phyloP scores from a whole-genome alignment of 2,113 vertebrate species.

The Catharus minimus region DNA sequence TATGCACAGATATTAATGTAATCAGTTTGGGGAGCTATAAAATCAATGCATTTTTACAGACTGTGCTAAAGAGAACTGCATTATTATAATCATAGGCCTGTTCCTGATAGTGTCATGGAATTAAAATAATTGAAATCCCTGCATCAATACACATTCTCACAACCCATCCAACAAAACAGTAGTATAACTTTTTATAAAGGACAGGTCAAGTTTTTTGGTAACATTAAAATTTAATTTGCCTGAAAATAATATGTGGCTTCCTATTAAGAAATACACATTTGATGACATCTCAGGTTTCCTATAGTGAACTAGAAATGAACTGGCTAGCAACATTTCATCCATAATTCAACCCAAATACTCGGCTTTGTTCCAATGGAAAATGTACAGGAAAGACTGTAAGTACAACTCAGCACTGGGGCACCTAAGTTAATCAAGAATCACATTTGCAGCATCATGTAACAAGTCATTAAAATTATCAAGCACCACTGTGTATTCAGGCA shows the following conservation, averaged over 20 bases:
- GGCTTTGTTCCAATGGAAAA: background rate
- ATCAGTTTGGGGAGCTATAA: conserved; percentile 93
- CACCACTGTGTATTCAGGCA: background rate
- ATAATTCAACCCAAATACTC: background rate
- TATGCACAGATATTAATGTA: conserved; percentile 98
- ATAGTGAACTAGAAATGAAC: background rate
- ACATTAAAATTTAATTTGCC: background rate
- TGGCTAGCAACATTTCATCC: background rate
- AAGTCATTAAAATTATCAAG: background rate
- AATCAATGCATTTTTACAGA: conserved; percentile 97
- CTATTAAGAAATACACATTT: background rate
- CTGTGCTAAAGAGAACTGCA: conserved; percentile 84
- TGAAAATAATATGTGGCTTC: background rate
- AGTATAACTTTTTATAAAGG: background rate
- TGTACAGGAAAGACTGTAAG: background rate
- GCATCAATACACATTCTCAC: conserved; percentile 71
- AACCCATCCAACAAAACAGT: background rate
- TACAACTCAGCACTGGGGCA: background rate
- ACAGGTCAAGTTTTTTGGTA: background rate
- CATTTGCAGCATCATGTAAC: background rate
- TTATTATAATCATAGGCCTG: conserved; percentile 89
- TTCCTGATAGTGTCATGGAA: conserved; percentile 86
- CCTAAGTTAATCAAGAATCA: background rate
- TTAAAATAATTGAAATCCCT: conserved; percentile 79
- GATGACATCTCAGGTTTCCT: conserved; percentile 6